Conservation (phyloP, 2,113 vertebrate genomes). For the Tenebrosternarchus preto region DNA sequence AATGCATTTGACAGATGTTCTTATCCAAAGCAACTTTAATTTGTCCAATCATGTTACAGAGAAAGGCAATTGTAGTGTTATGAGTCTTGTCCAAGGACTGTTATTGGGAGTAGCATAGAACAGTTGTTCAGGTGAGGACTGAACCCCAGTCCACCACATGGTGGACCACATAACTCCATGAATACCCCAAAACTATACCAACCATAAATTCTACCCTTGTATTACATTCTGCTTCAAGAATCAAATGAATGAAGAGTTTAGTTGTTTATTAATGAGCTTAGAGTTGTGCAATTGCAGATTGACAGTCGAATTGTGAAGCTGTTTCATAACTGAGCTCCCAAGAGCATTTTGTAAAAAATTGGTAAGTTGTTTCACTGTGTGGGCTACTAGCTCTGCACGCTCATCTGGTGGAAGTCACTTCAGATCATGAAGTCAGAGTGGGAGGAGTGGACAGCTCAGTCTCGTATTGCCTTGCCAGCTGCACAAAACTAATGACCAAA, state of each 20-base stretch:
- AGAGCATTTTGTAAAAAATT: neutral
- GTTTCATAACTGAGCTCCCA: conserved; percentile 8
- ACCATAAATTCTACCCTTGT: conserved; percentile 21
- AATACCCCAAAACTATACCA: too few relatives aligned
- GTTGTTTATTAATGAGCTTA: conserved; percentile 17
- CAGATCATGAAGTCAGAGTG: conserved; percentile 9
- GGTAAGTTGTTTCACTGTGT: neutral
- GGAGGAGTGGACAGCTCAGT: conserved; percentile 2
- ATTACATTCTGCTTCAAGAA: conserved; percentile 28
- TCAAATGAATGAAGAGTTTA: conserved; percentile 21
- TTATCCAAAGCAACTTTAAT: too few relatives aligned
- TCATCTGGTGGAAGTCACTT: neutral
- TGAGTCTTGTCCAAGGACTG: too few relatives aligned
- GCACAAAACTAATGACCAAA: neutral
- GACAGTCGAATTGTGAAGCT: neutral
- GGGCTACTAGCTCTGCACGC: neutral
- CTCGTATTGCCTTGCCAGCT: conserved; percentile 8
- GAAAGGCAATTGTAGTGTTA: too few relatives aligned
- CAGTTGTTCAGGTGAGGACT: too few relatives aligned
- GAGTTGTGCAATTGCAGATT: conserved; percentile 7
- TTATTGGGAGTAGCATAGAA: too few relatives aligned
- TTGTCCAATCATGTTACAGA: too few relatives aligned
- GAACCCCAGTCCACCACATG: too few relatives aligned
- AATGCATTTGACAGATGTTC: too few relatives aligned
- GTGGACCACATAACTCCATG: too few relatives aligned